phyloP scores from a whole-genome alignment of 2,888 invertebrate genomes.

The Sminthurinus aureus region DNA sequence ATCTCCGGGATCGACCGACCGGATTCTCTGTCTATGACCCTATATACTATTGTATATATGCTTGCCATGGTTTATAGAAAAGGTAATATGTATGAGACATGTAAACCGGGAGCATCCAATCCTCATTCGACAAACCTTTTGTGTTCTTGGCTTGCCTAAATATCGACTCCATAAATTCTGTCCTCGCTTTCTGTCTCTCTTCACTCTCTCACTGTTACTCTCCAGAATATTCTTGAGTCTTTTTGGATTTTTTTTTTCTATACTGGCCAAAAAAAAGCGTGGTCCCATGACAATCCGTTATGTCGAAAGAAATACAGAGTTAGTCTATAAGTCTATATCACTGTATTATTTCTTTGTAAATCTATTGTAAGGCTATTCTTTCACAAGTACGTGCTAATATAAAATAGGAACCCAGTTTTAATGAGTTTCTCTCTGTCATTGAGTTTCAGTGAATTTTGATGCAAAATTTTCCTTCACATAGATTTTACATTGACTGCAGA shows the following conservation, averaged over 20 bases:
- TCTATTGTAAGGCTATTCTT: too few species aligned
- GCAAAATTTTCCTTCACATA: neutral
- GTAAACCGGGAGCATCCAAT: constrained; percentile 39
- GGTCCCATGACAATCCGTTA: too few species aligned
- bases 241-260: too few species aligned
- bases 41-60: constrained; percentile 27
- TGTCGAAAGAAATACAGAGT: too few species aligned
- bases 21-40: constrained; percentile 47
- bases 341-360: too few species aligned
- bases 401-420: too few species aligned
- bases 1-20: constrained; percentile 59
- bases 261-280: too few species aligned
- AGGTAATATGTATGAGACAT: constrained; percentile 30
- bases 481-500: neutral
- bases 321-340: too few species aligned
- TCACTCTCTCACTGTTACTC: neutral
- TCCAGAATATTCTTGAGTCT: constrained; percentile 36
- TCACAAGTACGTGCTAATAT: too few species aligned
- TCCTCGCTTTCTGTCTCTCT: constrained; percentile 29
- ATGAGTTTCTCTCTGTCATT: neutral
- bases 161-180: constrained; percentile 48
- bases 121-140: constrained; percentile 37
- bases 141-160: constrained; percentile 43
- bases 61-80: constrained; percentile 33
- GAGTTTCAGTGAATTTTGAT: neutral